Conservation (phyloP, 2,113 vertebrate genomes). For the Origma solitaria region DNA sequence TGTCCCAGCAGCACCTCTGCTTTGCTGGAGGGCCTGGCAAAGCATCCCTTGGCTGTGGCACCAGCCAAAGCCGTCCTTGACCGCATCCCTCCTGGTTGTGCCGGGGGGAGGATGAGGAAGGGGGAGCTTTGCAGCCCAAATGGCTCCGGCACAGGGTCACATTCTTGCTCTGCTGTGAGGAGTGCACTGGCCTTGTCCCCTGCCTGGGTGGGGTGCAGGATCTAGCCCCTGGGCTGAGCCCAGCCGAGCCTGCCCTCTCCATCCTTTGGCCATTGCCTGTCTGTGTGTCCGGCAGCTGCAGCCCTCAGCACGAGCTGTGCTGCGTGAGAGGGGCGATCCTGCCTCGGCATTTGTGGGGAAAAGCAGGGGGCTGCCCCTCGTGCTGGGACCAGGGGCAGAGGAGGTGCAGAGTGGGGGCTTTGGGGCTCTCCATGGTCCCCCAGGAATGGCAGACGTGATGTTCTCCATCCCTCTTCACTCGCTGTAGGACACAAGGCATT, state of each 20-base stretch:
- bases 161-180: not conserved
- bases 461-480: not conserved
- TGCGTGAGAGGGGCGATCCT: not conserved
- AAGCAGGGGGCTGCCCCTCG: not conserved
- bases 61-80: not conserved
- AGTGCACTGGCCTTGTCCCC: not conserved
- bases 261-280: not conserved
- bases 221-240: not conserved
- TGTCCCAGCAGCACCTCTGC: not conserved
- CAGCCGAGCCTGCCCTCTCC: not conserved
- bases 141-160: accelerated
- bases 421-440: not conserved
- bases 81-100: not conserved
- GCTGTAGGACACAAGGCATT: not conserved
- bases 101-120: not conserved
- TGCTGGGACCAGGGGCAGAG: not conserved
- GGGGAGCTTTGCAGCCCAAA: not conserved
- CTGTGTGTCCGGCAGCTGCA: accelerated
- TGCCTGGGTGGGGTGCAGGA: not conserved
- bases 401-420: not conserved
- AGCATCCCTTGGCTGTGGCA: not conserved
- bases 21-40: not conserved
- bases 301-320: not conserved
- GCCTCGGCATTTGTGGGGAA: not conserved
- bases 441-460: not conserved